phyloP scores from a whole-genome alignment of 2,888 invertebrate species.

The Nezara viridula region DNA sequence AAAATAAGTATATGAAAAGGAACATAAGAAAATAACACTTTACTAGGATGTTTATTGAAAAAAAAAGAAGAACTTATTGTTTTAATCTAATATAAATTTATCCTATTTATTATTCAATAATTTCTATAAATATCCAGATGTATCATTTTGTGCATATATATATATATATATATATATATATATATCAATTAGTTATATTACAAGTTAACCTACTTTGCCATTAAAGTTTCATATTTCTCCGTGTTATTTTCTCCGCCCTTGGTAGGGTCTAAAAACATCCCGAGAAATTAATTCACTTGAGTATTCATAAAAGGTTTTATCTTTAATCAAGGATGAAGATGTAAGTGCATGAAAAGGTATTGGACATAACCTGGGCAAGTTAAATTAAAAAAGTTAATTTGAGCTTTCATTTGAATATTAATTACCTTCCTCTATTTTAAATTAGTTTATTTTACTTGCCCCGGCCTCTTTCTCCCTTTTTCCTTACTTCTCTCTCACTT shows the following conservation, averaged over 20 bases:
- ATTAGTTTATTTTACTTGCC: slow-evolving; percentile 54
- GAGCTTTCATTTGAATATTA: slow-evolving; percentile 55
- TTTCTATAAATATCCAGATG: too few relatives aligned
- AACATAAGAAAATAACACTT: too few relatives aligned
- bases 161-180: too few relatives aligned
- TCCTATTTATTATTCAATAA: too few relatives aligned
- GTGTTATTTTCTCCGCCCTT: neutral
- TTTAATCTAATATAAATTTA: too few relatives aligned
- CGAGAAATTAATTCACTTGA: slow-evolving; percentile 52
- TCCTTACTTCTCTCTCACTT: slow-evolving; percentile 16
- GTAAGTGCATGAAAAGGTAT: slow-evolving; percentile 54
- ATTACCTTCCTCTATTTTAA: slow-evolving; percentile 51
- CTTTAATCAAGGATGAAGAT: slow-evolving; percentile 54
- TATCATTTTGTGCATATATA: too few relatives aligned
- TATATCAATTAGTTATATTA: neutral
- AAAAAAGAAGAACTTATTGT: too few relatives aligned
- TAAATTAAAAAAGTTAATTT: slow-evolving; percentile 56
- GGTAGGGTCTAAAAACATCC: neutral
- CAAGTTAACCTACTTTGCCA: neutral
- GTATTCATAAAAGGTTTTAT: slow-evolving; percentile 54
- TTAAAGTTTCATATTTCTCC: neutral
- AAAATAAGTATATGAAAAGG: too few relatives aligned
- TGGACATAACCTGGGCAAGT: slow-evolving; percentile 45
- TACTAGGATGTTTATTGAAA: too few relatives aligned
- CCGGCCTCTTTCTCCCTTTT: neutral